A percentile compares a stretch with the other conserved stretches of the same genome.
phyloP scores from a whole-genome alignment of 2,888 invertebrate species.

The Drosophila quinaria region DNA sequence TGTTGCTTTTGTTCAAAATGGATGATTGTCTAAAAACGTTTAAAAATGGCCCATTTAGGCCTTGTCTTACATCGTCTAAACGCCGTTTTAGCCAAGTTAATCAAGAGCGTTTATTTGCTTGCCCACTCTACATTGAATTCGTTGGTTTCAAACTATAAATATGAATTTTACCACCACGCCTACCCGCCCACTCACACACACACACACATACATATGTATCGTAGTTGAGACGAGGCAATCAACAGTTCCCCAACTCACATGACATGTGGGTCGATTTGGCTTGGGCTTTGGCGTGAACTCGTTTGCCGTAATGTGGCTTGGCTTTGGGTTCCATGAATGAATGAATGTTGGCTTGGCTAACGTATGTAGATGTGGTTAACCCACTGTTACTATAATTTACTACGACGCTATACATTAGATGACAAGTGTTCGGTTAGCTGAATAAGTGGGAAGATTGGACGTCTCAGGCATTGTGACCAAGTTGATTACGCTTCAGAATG shows the following conservation, averaged over 20 bases:
- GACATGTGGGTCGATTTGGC: conserved; percentile 43
- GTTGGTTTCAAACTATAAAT: conserved; percentile 47
- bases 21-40: neutral
- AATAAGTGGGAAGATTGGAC: neutral
- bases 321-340: conserved; percentile 64
- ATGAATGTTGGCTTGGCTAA: conserved; percentile 16
- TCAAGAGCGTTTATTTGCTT: conserved; percentile 17
- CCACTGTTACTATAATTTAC: conserved; percentile 55
- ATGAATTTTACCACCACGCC: conserved; percentile 57
- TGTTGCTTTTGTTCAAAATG: conserved; percentile 3
- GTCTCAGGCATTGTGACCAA: conserved; percentile 13
- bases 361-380: conserved; percentile 39
- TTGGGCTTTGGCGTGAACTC: conserved; percentile 49
- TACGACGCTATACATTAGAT: conserved; percentile 31
- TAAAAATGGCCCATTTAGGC: conserved; percentile 21
- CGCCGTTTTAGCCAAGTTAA: conserved; percentile 18
- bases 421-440: conserved; percentile 40
- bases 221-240: conserved; percentile 25
- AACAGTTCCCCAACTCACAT: conserved; percentile 22
- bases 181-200: conserved; percentile 24
- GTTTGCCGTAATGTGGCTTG: conserved; percentile 40
- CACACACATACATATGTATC: neutral
- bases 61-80: conserved; percentile 4
- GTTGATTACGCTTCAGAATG: conserved; percentile 33
- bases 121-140: conserved; percentile 30